Evolutionary conservation across 2,888 invertebrate genomes (phyloP), one percentile per base, ranked within the genome.

Genomic region (Seira ritae): DNA sequence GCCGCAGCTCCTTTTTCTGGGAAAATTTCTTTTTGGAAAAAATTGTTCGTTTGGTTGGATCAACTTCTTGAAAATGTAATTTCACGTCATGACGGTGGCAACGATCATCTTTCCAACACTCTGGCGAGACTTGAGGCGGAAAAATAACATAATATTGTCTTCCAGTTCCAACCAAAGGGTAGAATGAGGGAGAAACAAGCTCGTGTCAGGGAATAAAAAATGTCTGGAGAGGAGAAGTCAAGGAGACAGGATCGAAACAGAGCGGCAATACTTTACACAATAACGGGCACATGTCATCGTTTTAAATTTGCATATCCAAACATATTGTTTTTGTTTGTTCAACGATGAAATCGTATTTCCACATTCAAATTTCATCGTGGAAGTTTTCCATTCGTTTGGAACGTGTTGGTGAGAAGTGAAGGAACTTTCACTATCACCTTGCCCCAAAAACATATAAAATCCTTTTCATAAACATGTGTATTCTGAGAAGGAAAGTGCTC

Each of bases 21-120:
- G 31, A 31, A 31, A 31, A 8, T n/a, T n/a, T n/a, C n/a, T n/a
- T n/a, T n/a, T n/a, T n/a, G 31, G 31, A 31, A 31, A 31, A 31
- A 31, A 31, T 2, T 50, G 6, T 12, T 42, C 42, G 4, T 42
- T 8, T n/a, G 15, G 17, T n/a, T 2, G 50, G 50, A 50, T 50
- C 50, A 15, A 50, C 50, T n/a, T 31, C 15, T 50, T n/a, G 50
- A 50, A 76, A 82, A 82, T 82, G 81, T 82, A 82, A 82, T 82
- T 82, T 82, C 81, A 71, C 76, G 24, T 72, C 72, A 76, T 76
- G 75, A 69, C 71, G 50, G 50, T 8, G 50, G 17, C 50, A n/a
- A n/a, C 50, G 50, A 50, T 50, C 50, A 50, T 50, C 50, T 50
- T 50, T 50, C 50, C 50, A n/a, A 50, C 15, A 50, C 12, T 50